phyloP scores from a whole-genome alignment of 2,888 invertebrate species.

The Drosophila picticornis region DNA sequence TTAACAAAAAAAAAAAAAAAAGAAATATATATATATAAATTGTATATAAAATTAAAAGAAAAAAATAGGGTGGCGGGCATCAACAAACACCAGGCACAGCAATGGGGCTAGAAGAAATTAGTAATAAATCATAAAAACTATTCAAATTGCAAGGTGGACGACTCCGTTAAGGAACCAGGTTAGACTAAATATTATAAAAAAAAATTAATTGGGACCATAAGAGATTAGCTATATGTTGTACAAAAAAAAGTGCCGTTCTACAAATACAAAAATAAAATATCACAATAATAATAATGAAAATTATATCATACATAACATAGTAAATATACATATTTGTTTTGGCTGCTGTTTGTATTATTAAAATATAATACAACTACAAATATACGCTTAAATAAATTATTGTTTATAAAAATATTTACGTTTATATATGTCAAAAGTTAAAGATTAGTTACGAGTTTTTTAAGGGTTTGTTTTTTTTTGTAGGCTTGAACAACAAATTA shows the following conservation, averaged over 20 bases:
- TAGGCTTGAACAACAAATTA: slow-evolving; percentile 65
- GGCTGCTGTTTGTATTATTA: slow-evolving; percentile 41
- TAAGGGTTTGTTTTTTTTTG: slow-evolving; percentile 8
- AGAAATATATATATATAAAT: too few relatives aligned
- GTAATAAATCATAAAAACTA: slow-evolving; percentile 43
- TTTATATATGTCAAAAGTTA: slow-evolving; percentile 26
- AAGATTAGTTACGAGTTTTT: slow-evolving; percentile 46
- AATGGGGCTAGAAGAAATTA: slow-evolving; percentile 64
- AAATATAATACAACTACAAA: slow-evolving; percentile 59
- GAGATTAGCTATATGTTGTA: slow-evolving; percentile 2
- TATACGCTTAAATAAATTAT: slow-evolving; percentile 53
- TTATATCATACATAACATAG: slow-evolving; percentile 40
- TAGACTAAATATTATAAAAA: slow-evolving; percentile 43
- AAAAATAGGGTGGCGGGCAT: slow-evolving; percentile 24
- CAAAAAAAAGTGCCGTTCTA: slow-evolving; percentile 73
- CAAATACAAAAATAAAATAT: slow-evolving; percentile 68
- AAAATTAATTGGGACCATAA: slow-evolving; percentile 6
- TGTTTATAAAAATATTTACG: slow-evolving; percentile 40
- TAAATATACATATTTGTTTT: slow-evolving; percentile 16
- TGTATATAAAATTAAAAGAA: slow-evolving; percentile 18
- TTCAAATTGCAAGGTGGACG: slow-evolving; percentile 6
- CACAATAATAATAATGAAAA: slow-evolving; percentile 27
- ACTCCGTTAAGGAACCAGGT: slow-evolving; percentile 52
- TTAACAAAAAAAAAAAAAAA: slow-evolving; percentile 3
- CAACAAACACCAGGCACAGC: slow-evolving; percentile 75